Conservation (phyloP, 2,888 invertebrate species). For the Shargacucullia verbasci region DNA sequence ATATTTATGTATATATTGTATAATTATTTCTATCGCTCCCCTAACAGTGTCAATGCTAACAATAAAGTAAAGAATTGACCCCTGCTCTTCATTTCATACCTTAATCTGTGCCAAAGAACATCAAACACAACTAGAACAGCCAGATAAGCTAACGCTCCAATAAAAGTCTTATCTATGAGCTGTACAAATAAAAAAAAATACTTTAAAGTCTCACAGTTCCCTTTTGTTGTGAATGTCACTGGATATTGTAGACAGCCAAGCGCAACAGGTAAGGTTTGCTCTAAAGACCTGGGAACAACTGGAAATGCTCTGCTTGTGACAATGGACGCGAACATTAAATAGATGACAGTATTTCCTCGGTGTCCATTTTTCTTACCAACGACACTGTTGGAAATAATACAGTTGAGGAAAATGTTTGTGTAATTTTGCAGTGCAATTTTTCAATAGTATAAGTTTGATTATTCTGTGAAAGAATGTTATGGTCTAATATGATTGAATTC, state of each 20-base stretch:
- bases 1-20: too few species aligned
- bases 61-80: background rate
- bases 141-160: slow-evolving; percentile 18
- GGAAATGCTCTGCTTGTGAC: slow-evolving; percentile 50
- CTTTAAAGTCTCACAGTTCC: slow-evolving; percentile 19
- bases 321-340: slow-evolving; percentile 39
- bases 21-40: too few species aligned
- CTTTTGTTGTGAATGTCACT: slow-evolving; percentile 51
- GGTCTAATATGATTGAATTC: too few species aligned
- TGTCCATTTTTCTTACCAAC: slow-evolving; percentile 26
- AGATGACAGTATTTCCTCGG: slow-evolving; percentile 25
- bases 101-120: background rate
- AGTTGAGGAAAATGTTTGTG: background rate
- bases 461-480: too few species aligned
- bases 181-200: slow-evolving; percentile 28
- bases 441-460: too few species aligned
- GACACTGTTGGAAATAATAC: background rate
- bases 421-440: background rate
- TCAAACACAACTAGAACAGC: slow-evolving; percentile 1
- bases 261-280: slow-evolving; percentile 50
- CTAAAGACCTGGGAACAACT: slow-evolving; percentile 35
- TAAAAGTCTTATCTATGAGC: slow-evolving; percentile 30
- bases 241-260: slow-evolving; percentile 43
- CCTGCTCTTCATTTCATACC: background rate
- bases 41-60: too few species aligned